Evolutionary conservation across 1,140 invertebrate species (phyloP).

Genomic region (Chlorops oryzae): DNA sequence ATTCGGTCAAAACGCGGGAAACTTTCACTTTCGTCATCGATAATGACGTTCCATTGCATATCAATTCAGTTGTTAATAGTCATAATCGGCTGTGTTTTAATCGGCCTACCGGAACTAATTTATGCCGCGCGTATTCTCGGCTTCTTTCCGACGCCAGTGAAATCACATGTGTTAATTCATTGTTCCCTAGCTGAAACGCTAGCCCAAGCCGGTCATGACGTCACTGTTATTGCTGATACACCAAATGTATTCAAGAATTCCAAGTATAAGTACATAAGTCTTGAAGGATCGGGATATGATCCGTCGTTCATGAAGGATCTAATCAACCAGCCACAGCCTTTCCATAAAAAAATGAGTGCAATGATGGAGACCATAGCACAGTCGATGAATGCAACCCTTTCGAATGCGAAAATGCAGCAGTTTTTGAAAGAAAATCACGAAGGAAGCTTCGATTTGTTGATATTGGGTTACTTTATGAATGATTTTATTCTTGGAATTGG

Average conservation of each 20-base stretch:
- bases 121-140: constrained; percentile 21
- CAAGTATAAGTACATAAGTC: constrained; percentile 11
- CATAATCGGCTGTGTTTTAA: too few relatives aligned
- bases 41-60: too few relatives aligned
- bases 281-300: constrained; percentile 26
- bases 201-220: constrained; percentile 24
- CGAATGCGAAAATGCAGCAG: constrained; percentile 5
- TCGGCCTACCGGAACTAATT: too few relatives aligned
- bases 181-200: constrained; percentile 20
- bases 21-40: too few relatives aligned
- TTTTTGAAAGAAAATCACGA: constrained; percentile 3
- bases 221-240: constrained; percentile 21
- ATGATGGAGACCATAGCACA: background rate
- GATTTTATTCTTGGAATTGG: constrained; percentile 18
- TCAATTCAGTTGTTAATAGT: too few relatives aligned
- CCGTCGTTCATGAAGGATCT: constrained; percentile 2
- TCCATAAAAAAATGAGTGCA: background rate
- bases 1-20: too few relatives aligned
- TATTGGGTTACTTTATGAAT: constrained; percentile 18
- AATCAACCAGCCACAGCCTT: constrained; percentile 5
- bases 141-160: constrained; percentile 22
- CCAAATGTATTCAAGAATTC: constrained; percentile 5
- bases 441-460: constrained; percentile 18
- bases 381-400: constrained; percentile 4
- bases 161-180: constrained; percentile 25